Conservation (phyloP, 2,797 vertebrate genomes). For the Trachurus trachurus region DNA sequence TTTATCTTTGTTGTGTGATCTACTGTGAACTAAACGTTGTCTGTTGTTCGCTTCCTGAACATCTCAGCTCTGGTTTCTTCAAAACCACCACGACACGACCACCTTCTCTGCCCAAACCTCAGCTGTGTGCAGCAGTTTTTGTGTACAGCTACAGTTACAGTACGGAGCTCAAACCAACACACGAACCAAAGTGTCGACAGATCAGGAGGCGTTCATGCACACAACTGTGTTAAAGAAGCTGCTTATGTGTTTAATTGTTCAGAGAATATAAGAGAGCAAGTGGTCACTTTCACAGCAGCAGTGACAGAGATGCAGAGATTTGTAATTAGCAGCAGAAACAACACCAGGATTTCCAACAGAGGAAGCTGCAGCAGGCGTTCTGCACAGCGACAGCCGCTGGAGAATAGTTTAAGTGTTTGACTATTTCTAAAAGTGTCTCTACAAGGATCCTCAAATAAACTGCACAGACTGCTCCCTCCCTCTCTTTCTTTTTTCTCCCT, state of each 20-base stretch:
- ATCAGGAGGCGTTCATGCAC: neutral
- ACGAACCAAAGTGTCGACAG: neutral
- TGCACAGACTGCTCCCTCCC: neutral
- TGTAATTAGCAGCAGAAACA: neutral
- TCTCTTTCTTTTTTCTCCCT: neutral
- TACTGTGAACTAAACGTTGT: too few species aligned
- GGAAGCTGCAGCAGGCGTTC: too few species aligned
- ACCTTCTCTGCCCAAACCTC: too few species aligned
- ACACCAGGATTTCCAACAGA: neutral
- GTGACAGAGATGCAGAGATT: neutral
- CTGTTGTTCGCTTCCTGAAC: too few species aligned
- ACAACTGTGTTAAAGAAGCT: neutral
- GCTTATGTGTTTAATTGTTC: neutral
- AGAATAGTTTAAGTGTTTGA: slow-evolving; percentile 15
- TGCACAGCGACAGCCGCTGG: neutral
- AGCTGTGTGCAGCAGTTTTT: neutral
- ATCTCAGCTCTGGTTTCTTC: too few species aligned
- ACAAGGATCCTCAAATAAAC: neutral
- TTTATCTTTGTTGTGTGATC: too few species aligned
- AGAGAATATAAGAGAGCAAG: neutral
- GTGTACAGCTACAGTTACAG: too few species aligned
- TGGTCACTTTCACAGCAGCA: neutral
- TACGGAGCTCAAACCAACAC: neutral
- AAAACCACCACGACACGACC: too few species aligned
- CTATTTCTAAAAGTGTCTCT: slow-evolving; percentile 29